Base-by-base conservation (phyloP, 2,797 vertebrate genomes). In the Podarcis siculus region DNA sequence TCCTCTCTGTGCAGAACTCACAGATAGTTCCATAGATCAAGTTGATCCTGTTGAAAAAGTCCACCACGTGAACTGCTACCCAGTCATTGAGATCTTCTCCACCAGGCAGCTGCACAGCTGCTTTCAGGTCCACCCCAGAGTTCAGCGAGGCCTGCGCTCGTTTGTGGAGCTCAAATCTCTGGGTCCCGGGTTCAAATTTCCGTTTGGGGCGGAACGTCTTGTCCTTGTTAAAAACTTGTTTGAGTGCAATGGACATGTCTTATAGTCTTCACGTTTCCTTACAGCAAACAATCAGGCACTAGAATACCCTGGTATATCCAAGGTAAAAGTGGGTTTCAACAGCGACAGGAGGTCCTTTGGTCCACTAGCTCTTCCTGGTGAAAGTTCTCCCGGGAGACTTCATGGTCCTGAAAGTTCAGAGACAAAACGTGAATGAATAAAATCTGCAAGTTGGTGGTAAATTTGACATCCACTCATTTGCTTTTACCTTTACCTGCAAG, bases 21-120 rank as follows among this genome's bases (percentile, higher is more conserved):
- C 97, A 98, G 90, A 98, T 96, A 58, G 98, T 98, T 90, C 98
- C 98, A 6, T 98, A 98, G 95, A 98, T 98, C 27, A 98, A 97
- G 91, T 98, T 98, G 93, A 98, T 98, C 3, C 98, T 97, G 79
- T 98, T 98, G 95, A 98, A 98, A 95, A 98, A 98, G 95, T 98
- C 98, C 86, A 98, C 98, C 87, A 98, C 97, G 0, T 98, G 97
- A 64, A 98, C 97, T 0, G 98, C 98, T 80, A 98, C 97, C 97
- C 97, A 98, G 93, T 98, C 98, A 9, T 97, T 98, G 89, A 97
- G 96, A 89, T 98, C 97, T 94, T 98, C 98, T 81, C 97, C 97
- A 0, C 61, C 95, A 30, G 98, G 98, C 82, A 97, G 94, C 88
- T 98, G 97, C 71, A 98, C 98, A 0, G 97, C 97, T 0, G 96